Evolutionary conservation across 2,888 invertebrate genomes (phyloP), one percentile per base, ranked within the genome.

Genomic region (Polyploca ridens): DNA sequence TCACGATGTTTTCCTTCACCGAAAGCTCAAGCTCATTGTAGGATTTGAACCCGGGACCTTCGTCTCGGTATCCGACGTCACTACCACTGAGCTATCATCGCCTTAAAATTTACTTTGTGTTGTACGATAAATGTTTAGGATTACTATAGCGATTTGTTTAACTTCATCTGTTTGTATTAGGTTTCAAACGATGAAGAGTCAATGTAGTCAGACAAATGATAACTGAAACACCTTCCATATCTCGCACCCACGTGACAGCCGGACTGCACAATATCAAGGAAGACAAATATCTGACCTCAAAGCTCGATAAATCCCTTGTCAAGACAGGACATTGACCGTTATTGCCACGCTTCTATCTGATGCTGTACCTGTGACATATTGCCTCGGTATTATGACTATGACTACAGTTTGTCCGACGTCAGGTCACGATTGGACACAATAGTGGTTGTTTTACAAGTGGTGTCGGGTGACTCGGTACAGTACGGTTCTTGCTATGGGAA

Each of bases 231-330:
- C 54, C 64, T 69, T 78, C 73, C 69, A 72, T 66, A 69, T 67
- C 65, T 67, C 68, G 84, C 82, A 82, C 88, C 86, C 89, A 90
- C 89, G 89, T 83, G 85, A 86, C 73, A 82, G 80, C 83, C 79
- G 75, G 16, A 49, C 16, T 54, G 72, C 67, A 76, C 77, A 79
- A 80, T 84, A 87, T 85, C 82, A 75, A 77, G 75, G 57, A 81
- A 83, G 86, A 88, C 87, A 88, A 89, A 89, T 89, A 90, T 88
- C 81, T 73, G 69, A 54, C 75, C 72, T 68, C 67, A 61, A 72
- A 75, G 67, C 65, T 79, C 86, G 84, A 90, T 90, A 90, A 90
- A 90, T 90, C 83, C 79, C 74, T 76, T 76, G 74, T 72, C 69
- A 54, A 71, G 75, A 71, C 74, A 69, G 72, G 75, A 70, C 75